Base-by-base conservation (phyloP, 2,888 invertebrate genomes). In the Steinernema carpocapsae region DNA sequence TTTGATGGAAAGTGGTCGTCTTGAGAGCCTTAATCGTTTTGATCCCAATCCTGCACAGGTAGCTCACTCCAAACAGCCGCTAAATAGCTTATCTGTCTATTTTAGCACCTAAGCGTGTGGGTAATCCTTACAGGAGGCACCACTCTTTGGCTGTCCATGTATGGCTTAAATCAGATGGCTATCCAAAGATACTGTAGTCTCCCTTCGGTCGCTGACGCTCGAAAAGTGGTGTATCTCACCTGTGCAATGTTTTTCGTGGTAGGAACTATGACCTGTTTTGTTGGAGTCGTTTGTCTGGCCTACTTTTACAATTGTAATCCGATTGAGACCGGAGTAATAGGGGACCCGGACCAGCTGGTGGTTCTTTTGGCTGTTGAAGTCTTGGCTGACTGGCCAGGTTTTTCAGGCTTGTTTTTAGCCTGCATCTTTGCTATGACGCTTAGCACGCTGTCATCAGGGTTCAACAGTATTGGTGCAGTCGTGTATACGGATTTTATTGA, bases 301-400 rank as follows among this genome's bases (percentile, higher is more conserved):
- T 85, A 83, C 72, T 85, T 80, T 73, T 83, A 80, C 72, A 77
- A 83, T 70, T 85, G 85, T 70, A 83, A 85, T 77, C 85, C 85
- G 0, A 42, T 85, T 24, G 84, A 84, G 64, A 81, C 82, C 17
- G 80, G 80, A 0, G 74, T 78, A 48, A 77, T 84, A 45, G 73
- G 74, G 12, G 79, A 82, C 43, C 78, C 78, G 19, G 85, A 85
- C 70, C 85, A 85, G 72, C 77, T 85, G 48, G 82, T 82, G 0
- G 81, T 85, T 45, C 76, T 81, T 6, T 82, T 84, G 51, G 84
- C 83, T 4, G 73, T 78, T 26, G 78, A 83, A 32, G 79, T 84
- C 74, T 48, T 37, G 75, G 74, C 51, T 12, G 43, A 72, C 19
- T 59, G 64, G 22, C 83, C 83, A 0, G 85, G 85, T 24, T 77